Percentiles rank a stretch among this genome's conserved stretches.
Evolutionary conservation across 1,140 invertebrate genomes (phyloP).

Genomic region (Plutomurus gul): DNA sequence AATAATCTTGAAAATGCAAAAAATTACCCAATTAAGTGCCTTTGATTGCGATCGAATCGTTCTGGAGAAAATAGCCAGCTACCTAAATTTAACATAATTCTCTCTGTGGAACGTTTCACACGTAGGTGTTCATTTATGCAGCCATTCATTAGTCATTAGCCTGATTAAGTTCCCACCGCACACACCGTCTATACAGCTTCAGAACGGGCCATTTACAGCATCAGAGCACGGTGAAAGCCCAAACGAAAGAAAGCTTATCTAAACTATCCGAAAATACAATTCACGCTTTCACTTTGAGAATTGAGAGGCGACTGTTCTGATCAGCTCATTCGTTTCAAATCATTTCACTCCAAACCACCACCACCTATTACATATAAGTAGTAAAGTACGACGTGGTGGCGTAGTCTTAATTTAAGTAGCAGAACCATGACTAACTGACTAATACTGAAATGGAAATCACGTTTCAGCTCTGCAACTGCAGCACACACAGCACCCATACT

Average conservation of each 20-base stretch:
- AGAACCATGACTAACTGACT: slow-evolving; percentile 18
- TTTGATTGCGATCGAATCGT: no score
- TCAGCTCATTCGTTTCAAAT: not conserved
- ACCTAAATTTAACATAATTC: no score
- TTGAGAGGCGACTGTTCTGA: not conserved
- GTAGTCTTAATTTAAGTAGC: slow-evolving; percentile 23
- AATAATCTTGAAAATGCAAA: no score
- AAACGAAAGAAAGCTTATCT: slow-evolving; percentile 16
- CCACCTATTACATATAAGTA: not conserved
- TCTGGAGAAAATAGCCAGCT: no score
- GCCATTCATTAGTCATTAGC: slow-evolving; percentile 36
- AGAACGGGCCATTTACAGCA: not conserved
- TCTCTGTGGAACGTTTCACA: no score
- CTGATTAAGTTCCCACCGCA: slow-evolving; percentile 35
- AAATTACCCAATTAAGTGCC: no score
- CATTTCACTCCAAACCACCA: not conserved
- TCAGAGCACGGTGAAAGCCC: not conserved
- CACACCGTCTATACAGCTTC: not conserved
- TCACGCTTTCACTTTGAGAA: slow-evolving; percentile 22
- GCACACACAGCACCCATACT: not conserved
- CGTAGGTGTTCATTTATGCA: no score
- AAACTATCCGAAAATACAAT: slow-evolving; percentile 22
- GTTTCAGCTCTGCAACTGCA: not conserved
- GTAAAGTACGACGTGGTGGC: not conserved
- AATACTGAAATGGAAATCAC: slow-evolving; percentile 20